phyloP scores from a whole-genome alignment of 2,113 vertebrate species.

The Sorex araneus region DNA sequence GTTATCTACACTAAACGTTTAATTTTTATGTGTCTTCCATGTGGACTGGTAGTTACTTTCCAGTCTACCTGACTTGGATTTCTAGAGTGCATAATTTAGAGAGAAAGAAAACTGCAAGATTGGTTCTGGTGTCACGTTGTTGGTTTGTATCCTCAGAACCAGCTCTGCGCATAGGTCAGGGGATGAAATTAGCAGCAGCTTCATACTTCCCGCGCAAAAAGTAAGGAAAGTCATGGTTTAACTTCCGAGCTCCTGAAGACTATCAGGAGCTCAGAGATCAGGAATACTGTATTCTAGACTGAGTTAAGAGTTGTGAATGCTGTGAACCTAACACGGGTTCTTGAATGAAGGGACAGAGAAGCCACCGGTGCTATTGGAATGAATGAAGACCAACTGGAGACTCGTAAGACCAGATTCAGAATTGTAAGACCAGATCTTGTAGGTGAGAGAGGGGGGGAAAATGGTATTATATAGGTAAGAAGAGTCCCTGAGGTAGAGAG shows the following conservation, averaged over 20 bases:
- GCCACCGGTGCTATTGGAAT: too few species aligned
- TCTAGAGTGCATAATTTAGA: not conserved
- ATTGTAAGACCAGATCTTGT: too few species aligned
- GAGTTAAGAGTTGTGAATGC: too few species aligned
- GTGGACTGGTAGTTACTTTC: not conserved
- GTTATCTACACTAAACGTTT: not conserved
- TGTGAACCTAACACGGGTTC: too few species aligned
- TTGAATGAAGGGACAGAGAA: too few species aligned
- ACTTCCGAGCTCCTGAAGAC: not conserved
- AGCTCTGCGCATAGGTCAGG: not conserved
- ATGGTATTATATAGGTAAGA: too few species aligned
- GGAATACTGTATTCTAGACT: too few species aligned
- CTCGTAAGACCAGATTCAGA: too few species aligned
- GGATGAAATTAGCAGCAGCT: not conserved
- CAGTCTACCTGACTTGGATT: not conserved
- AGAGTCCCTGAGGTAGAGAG: too few species aligned
- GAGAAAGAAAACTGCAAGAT: not conserved
- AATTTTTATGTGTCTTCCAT: not conserved
- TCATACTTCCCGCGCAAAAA: not conserved
- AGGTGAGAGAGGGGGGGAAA: too few species aligned
- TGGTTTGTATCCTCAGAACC: conserved; percentile 8
- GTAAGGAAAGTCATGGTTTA: not conserved
- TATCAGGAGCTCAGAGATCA: not conserved
- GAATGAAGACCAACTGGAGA: too few species aligned
- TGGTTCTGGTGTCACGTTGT: conserved; percentile 17